Conservation (phyloP, 2,888 invertebrate species). For the Apamea monoglypha region DNA sequence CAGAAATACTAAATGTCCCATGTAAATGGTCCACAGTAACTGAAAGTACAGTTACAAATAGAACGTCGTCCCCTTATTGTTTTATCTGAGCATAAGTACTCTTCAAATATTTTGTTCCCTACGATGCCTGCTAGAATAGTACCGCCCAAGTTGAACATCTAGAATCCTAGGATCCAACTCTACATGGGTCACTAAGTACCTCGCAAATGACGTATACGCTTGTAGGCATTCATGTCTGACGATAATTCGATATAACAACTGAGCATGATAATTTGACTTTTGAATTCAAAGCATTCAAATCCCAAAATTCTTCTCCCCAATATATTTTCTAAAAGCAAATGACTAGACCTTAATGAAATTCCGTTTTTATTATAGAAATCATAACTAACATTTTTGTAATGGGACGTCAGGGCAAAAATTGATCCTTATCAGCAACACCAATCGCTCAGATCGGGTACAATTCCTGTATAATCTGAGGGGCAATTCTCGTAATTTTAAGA, state of each 20-base stretch:
- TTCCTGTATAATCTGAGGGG: neutral
- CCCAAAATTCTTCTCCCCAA: conserved; percentile 48
- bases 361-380: conserved; percentile 34
- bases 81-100: conserved; percentile 50
- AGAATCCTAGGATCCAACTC: conserved; percentile 52
- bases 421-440: neutral
- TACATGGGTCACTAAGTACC: conserved; percentile 66
- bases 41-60: conserved; percentile 34
- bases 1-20: conserved; percentile 66
- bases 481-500: neutral
- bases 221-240: conserved; percentile 61
- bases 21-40: conserved; percentile 65
- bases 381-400: conserved; percentile 18
- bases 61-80: conserved; percentile 34
- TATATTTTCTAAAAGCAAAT: conserved; percentile 66
- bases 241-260: conserved; percentile 62
- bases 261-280: conserved; percentile 68
- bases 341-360: conserved; percentile 64
- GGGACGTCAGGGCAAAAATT: conserved; percentile 11
- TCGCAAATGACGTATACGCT: conserved; percentile 71
- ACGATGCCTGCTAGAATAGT: conserved; percentile 46
- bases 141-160: conserved; percentile 38
- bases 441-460: neutral
- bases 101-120: conserved; percentile 40
- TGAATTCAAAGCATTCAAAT: conserved; percentile 64